Base-by-base conservation (phyloP, 2,797 vertebrate species). In the Uromys caudimaculatus region DNA sequence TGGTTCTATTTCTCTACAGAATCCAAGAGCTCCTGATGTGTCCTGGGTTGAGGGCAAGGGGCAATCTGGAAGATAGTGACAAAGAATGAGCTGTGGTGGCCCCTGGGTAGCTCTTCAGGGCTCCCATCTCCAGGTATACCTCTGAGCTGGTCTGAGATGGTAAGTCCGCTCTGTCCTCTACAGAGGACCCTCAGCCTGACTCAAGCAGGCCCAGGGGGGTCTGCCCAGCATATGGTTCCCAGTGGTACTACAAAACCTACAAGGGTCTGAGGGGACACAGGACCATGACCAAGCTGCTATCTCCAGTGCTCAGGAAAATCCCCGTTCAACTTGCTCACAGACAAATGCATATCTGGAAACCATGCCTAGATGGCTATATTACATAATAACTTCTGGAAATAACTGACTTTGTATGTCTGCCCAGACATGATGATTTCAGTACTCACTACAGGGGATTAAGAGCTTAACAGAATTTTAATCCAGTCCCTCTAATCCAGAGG, bases 281-380 rank as follows among this genome's bases (percentile, higher is more conserved):
- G 13, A 29, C 21, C 14, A 27, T 12, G 17, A 13, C 5, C 21
- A n/a, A 47, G 44, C 56, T 16, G 38, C 44, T 7, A 0, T 14
- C 52, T 32, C 0, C 0, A 8, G 13, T 8, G 44, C 21, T 44
- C n/a, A 7, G 32, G 67, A 3, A 12, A 47, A 24, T 8, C 73
- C 2, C 2, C 0, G 2, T 12, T 52, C 76, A 29, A 1, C 32
- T 41, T 2, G 3, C 27, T 44, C 27, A 29, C 29, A 9, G 69
- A 19, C 0, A 17, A 52, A 64, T 3, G 1, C n/a, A 0, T 0
- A 0, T 38, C 41, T 17, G 38, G 27, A n/a, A 17, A 4, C 12
- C 19, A 13, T 54, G 16, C 32, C 0, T 29, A 23, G 8, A 24
- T 41, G 56, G 11, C 27, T 2, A 2, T 7, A 10, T 32, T 8